These are phyloP conservation scores for Catostylus mosaicus DNA, from an alignment of 30 jellyfish, hydroid and myxozoan genomes.

Conservation along the genomic window DNA sequence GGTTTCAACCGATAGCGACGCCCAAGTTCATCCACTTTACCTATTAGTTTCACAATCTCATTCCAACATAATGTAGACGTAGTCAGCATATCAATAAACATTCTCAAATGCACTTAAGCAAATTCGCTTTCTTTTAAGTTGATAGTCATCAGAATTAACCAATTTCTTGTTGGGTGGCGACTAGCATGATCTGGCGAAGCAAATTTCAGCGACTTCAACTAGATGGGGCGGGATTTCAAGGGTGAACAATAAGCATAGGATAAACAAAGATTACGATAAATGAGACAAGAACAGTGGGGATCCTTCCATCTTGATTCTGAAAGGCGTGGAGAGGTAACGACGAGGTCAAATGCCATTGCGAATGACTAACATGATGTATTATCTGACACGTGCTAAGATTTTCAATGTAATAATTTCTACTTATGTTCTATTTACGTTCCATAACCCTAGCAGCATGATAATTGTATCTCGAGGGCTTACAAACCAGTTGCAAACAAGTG, in stretches of 20 bases:
- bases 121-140: background rate
- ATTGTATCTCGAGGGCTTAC: too few relatives aligned
- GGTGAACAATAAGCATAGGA: background rate
- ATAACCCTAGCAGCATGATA: too few relatives aligned
- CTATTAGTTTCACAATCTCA: background rate
- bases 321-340: slow-evolving; percentile 14
- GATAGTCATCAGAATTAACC: background rate
- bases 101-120: background rate
- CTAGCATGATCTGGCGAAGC: background rate
- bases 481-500: too few relatives aligned
- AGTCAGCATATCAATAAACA: background rate
- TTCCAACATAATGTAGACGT: background rate
- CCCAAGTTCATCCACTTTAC: background rate
- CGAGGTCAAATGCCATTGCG: slow-evolving; percentile 8
- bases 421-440: too few relatives aligned
- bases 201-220: background rate
- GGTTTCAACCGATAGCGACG: background rate
- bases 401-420: too few relatives aligned
- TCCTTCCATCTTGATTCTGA: background rate
- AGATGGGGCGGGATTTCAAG: background rate
- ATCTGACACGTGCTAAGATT: too few relatives aligned
- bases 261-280: background rate
- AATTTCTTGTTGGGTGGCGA: slow-evolving; percentile 1
- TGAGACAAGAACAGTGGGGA: slow-evolving; percentile 4
- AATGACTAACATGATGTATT: background rate